These are phyloP conservation scores for Lysandra bellargus DNA, from an alignment of 2,888 invertebrate genomes.

Conservation along the genomic window DNA sequence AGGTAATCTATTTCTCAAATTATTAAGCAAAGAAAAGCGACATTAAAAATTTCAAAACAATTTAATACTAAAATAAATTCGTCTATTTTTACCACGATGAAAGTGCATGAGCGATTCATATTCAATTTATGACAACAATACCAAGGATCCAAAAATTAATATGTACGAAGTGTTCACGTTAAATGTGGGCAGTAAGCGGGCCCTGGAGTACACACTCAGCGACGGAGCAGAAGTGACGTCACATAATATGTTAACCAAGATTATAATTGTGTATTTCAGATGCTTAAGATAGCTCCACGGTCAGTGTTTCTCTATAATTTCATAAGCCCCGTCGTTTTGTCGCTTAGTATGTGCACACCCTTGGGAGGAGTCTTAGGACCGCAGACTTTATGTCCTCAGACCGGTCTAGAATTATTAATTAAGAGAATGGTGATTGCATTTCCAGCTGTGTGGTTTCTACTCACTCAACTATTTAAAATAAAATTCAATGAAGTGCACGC, in stretches of 20 bases:
- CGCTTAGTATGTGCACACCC: background rate
- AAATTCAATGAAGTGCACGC: conserved; percentile 26
- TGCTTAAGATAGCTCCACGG: background rate
- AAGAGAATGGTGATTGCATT: conserved; percentile 75
- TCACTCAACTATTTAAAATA: conserved; percentile 28
- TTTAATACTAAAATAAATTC: background rate
- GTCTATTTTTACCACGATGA: conserved; percentile 32
- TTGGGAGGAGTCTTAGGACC: conserved; percentile 49
- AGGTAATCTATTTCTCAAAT: background rate
- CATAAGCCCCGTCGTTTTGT: background rate
- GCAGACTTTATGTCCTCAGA: conserved; percentile 75
- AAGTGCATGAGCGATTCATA: conserved; percentile 34
- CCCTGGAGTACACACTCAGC: conserved; percentile 50
- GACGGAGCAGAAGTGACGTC: background rate
- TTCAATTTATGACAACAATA: conserved; percentile 38
- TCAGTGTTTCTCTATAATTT: background rate
- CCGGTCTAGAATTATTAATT: conserved; percentile 77
- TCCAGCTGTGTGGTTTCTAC: conserved; percentile 59
- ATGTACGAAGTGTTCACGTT: conserved; percentile 65
- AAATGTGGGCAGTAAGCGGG: conserved; percentile 72
- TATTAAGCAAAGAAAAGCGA: background rate
- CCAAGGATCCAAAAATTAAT: conserved; percentile 61
- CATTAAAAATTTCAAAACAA: background rate
- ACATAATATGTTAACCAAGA: background rate
- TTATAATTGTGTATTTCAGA: background rate